Percentiles rank a stretch among this genome's conserved stretches.
Conservation (phyloP, 2,888 invertebrate species). For the Hecatera dysodea region DNA sequence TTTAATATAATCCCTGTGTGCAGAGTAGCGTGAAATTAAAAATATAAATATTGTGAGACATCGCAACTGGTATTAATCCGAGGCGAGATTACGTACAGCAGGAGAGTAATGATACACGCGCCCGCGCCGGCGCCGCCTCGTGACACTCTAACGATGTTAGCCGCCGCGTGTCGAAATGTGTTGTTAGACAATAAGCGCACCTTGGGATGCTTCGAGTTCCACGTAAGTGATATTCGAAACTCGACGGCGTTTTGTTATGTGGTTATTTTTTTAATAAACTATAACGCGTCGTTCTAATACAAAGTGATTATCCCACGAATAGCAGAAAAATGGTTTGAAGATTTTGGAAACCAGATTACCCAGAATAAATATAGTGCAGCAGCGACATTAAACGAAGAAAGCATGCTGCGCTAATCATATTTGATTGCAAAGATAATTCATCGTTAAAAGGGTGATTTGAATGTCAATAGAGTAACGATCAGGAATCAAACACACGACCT, state of each 20-base stretch:
- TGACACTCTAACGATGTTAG: slow-evolving; percentile 62
- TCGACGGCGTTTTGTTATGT: slow-evolving; percentile 6
- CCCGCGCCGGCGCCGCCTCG: slow-evolving; percentile 51
- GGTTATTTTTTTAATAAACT: neutral
- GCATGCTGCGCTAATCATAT: neutral
- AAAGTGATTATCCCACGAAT: no score
- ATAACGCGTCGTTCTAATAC: neutral
- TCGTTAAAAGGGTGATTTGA: no score
- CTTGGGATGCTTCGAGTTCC: slow-evolving; percentile 35
- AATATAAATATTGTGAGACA: slow-evolving; percentile 84
- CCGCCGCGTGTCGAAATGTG: slow-evolving; percentile 41
- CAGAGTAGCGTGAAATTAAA: slow-evolving; percentile 82
- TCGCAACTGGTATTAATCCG: slow-evolving; percentile 77
- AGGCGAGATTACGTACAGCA: slow-evolving; percentile 70
- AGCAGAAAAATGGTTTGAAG: no score
- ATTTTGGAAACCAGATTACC: no score
- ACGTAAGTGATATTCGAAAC: slow-evolving; percentile 16
- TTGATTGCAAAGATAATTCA: neutral
- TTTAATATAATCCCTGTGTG: slow-evolving; percentile 74
- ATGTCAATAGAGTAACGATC: neutral
- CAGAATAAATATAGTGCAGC: no score
- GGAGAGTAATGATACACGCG: slow-evolving; percentile 68
- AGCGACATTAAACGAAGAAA: neutral
- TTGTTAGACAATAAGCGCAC: slow-evolving; percentile 48
- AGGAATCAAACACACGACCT: neutral